A percentile compares a stretch with the other conserved stretches of the same genome.
Conservation (phyloP, 2,797 vertebrate genomes). For the Antrozous pallidus region DNA sequence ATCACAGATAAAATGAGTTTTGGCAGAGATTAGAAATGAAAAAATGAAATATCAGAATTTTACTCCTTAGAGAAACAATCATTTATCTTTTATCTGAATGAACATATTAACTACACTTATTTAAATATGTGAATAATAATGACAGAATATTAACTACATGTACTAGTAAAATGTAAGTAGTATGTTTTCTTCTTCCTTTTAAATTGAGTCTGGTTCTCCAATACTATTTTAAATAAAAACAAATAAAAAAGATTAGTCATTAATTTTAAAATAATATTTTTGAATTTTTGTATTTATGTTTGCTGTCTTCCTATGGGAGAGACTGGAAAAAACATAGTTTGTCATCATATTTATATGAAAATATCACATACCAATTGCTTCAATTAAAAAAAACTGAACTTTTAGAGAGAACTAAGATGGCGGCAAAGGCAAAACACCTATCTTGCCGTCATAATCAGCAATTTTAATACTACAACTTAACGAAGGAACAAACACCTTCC, state of each 20-base stretch:
- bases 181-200: neutral
- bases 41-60: slow-evolving; percentile 74
- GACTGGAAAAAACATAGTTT: neutral
- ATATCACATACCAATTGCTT: neutral
- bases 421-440: no score
- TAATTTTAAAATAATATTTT: neutral
- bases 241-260: neutral
- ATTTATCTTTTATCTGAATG: slow-evolving; percentile 60
- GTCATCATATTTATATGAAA: neutral
- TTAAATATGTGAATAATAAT: slow-evolving; percentile 43
- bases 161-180: neutral
- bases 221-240: neutral
- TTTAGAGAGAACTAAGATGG: no score
- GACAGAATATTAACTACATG: neutral
- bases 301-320: neutral
- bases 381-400: neutral
- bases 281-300: neutral
- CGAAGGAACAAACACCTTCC: no score
- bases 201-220: neutral
- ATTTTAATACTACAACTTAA: no score
- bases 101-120: slow-evolving; percentile 62
- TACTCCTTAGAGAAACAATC: slow-evolving; percentile 70
- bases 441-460: no score
- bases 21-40: slow-evolving; percentile 70
- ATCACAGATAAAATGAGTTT: slow-evolving; percentile 70